Evolutionary conservation across 1,140 invertebrate genomes (phyloP), one percentile per base, ranked within the genome.

Genomic region (Atopsyche davidsoni): DNA sequence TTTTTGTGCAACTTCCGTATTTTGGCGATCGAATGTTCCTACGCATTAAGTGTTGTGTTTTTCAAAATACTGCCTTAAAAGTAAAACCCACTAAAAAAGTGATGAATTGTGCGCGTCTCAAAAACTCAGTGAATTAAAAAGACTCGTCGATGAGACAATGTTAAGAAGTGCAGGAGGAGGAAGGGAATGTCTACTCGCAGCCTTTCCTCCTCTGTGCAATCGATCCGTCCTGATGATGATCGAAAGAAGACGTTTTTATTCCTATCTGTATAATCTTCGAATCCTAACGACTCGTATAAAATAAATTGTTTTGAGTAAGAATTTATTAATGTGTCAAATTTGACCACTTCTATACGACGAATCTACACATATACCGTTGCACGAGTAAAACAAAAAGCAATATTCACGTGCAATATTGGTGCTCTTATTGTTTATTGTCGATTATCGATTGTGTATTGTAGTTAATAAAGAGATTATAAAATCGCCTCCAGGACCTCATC

Each of bases 191-290:
- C n/a, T n/a, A 44, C 40, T 36, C 28, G 44, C 48, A 35, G 40
- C 40, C 48, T 38, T 41, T 44, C 48, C 16, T 24, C 14, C n/a
- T 39, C 36, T 18, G 13, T 17, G 48, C 36, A 35, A 43, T 43
- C 24, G 36, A 18, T 51, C 40, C 40, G 48, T 51, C 48, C 48
- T 24, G 22, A 25, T 42, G 28, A 35, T 51, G 34, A 39, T 39
- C 4, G 11, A 51, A 45, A 54, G 51, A 57, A 58, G 48, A 54
- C 55, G 55, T 53, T 58, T n/a, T 53, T 51, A 58, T 58, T 58
- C 55, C 55, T 46, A 47, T 50, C 55, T 51, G 55, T 48, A 32
- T 42, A 24, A 40, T 24, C 34, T 49, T 44, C 46, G 46, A 55
- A 53, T 39, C 32, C 25, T 23, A 40, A 55, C 46, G 46, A 49